Conservation (phyloP, 2,888 invertebrate genomes). For the Cephus pulcher region DNA sequence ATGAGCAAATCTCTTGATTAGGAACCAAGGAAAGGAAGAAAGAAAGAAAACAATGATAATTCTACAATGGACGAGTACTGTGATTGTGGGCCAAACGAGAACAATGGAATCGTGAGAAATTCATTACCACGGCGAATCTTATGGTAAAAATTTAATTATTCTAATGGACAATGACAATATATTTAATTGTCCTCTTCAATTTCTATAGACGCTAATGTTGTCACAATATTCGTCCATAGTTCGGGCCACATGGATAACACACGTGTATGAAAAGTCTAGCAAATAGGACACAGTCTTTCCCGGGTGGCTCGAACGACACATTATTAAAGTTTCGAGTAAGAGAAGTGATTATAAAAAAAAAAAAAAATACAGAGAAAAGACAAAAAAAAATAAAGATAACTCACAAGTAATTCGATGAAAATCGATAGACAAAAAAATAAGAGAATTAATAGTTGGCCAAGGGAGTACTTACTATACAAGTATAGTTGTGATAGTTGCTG, state of each 20-base stretch:
- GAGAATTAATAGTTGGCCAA: neutral
- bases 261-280: neutral
- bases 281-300: neutral
- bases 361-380: conserved; percentile 2
- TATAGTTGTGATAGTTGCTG: conserved; percentile 19
- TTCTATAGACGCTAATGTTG: neutral
- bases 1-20: neutral
- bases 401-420: neutral
- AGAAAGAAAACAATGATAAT: neutral
- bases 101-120: neutral
- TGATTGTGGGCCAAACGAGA: neutral
- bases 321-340: conserved; percentile 1
- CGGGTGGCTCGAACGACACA: neutral
- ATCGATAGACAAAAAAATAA: neutral
- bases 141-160: neutral
- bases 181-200: neutral
- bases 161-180: neutral
- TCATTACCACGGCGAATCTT: neutral
- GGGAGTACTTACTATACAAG: neutral
- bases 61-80: neutral
- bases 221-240: conserved; percentile 3
- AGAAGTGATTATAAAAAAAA: conserved; percentile 16
- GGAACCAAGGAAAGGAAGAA: neutral
- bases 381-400: conserved; percentile 13
- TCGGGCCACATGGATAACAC: neutral